These are phyloP conservation scores for Sceloporus undulatus DNA, from an alignment of 2,113 vertebrate species.

Conservation along the genomic window DNA sequence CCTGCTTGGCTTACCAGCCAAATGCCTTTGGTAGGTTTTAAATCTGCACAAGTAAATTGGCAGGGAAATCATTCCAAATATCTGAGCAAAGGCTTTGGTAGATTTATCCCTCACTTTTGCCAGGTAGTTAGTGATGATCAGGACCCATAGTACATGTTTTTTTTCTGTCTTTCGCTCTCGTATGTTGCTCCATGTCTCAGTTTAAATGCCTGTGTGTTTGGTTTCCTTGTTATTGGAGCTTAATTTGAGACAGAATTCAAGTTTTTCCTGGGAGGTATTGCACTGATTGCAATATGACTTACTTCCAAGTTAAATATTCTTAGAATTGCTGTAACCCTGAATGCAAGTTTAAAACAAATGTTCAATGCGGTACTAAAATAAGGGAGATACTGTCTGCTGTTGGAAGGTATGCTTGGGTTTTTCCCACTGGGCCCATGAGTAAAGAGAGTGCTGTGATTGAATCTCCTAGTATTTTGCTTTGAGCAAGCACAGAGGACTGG, in stretches of 20 bases:
- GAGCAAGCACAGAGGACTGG: neutral
- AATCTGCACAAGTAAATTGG: constrained; percentile 38
- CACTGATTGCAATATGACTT: neutral
- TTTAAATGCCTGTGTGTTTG: neutral
- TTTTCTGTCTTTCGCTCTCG: neutral
- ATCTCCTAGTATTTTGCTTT: neutral
- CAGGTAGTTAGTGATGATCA: neutral
- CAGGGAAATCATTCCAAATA: neutral
- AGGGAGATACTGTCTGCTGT: neutral
- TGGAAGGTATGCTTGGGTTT: neutral
- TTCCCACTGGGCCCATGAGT: neutral
- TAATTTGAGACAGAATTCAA: neutral
- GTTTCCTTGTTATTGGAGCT: neutral
- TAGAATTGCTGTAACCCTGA: neutral
- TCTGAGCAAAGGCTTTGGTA: neutral
- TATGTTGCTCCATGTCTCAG: neutral
- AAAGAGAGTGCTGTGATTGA: neutral
- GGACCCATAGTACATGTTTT: neutral
- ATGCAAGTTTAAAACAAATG: neutral
- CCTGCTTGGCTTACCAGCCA: constrained; percentile 63
- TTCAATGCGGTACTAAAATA: neutral
- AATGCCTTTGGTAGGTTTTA: constrained; percentile 63
- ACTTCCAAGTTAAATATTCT: neutral
- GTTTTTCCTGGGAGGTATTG: neutral
- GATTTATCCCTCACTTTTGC: neutral